Conservation (phyloP, 2,113 vertebrate species). For the Caretta caretta region DNA sequence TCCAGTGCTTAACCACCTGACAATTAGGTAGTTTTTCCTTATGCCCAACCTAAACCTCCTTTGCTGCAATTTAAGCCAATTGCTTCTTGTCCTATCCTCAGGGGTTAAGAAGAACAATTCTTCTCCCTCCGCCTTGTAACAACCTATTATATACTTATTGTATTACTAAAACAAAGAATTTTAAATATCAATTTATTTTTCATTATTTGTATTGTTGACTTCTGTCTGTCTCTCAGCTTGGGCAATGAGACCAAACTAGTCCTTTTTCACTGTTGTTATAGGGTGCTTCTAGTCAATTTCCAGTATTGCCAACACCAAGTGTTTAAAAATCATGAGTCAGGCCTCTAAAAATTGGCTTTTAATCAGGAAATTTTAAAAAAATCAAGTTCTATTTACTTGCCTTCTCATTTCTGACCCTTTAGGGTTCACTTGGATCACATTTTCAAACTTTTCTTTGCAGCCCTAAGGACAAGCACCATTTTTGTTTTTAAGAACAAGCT, state of each 20-base stretch:
- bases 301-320: not conserved
- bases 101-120: too few species aligned
- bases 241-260: not conserved
- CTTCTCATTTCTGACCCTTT: not conserved
- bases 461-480: not conserved
- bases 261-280: not conserved
- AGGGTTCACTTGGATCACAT: not conserved
- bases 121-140: too few species aligned
- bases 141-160: not conserved
- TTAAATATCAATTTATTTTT: not conserved
- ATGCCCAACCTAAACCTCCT: too few species aligned
- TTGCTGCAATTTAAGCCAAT: too few species aligned
- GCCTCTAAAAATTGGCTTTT: not conserved
- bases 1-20: too few species aligned
- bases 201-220: not conserved
- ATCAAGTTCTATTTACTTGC: not conserved
- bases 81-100: too few species aligned
- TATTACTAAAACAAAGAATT: not conserved
- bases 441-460: not conserved
- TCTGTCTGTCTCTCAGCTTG: not conserved
- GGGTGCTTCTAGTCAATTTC: not conserved
- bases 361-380: not conserved
- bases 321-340: not conserved
- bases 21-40: too few species aligned
- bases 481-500: not conserved